Percentiles rank a stretch among this genome's conserved stretches.
Evolutionary conservation across 2,797 vertebrate species (phyloP).

Genomic region (Galaxias olidus): DNA sequence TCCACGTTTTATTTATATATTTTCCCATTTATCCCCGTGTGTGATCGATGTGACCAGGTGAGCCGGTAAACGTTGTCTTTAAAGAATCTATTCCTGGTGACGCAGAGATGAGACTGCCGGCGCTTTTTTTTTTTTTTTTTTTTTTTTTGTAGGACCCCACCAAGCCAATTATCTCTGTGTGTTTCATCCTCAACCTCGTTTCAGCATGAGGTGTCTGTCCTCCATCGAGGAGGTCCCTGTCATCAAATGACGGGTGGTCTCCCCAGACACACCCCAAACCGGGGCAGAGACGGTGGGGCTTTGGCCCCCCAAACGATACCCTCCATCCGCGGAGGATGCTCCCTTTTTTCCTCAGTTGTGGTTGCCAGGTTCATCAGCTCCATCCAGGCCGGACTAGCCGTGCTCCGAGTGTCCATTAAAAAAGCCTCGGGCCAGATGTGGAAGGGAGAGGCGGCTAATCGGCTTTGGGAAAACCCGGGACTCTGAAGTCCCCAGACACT

Average conservation of each 20-base stretch:
- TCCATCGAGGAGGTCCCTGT: constrained; percentile 43
- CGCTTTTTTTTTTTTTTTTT: constrained; percentile 49
- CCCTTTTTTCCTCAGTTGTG: too few relatives aligned
- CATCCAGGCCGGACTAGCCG: constrained; percentile 29
- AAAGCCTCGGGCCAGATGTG: constrained; percentile 66
- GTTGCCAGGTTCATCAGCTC: background rate
- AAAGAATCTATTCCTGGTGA: constrained; percentile 31
- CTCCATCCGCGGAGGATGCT: constrained; percentile 52
- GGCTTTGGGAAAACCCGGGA: constrained; percentile 71
- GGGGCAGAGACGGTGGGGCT: constrained; percentile 36
- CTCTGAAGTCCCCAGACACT: constrained; percentile 71
- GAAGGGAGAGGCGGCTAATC: constrained; percentile 72
- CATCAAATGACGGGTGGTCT: constrained; percentile 53
- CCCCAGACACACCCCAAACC: background rate
- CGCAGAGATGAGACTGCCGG: constrained; percentile 32
- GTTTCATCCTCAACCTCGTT: too few relatives aligned
- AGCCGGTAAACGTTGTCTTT: constrained; percentile 34
- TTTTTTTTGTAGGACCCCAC: constrained; percentile 41
- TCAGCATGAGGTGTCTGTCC: background rate
- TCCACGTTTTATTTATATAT: constrained; percentile 47
- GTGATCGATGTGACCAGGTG: constrained; percentile 45
- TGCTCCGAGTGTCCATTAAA: constrained; percentile 57
- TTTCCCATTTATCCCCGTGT: constrained; percentile 23
- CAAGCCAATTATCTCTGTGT: constrained; percentile 22
- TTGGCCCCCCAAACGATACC: constrained; percentile 47